A percentile compares a stretch with the other conserved stretches of the same genome.
Conservation (phyloP, 2,113 vertebrate genomes). For the Alligator sinensis region DNA sequence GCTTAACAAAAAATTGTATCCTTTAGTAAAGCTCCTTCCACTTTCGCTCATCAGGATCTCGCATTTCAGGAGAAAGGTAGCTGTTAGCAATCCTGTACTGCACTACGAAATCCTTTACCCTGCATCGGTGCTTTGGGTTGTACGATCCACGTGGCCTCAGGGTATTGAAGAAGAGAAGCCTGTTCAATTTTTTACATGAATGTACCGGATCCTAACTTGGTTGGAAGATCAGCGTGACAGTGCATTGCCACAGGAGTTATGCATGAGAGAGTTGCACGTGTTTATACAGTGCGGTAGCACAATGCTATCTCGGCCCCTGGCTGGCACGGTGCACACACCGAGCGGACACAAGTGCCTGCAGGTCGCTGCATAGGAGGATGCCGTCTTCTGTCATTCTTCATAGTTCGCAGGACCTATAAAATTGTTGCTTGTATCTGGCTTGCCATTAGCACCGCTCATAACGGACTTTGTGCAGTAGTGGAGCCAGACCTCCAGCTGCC, state of each 20-base stretch:
- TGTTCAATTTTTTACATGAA: neutral
- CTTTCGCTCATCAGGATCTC: neutral
- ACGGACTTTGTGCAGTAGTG: neutral
- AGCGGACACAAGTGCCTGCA: too few relatives aligned
- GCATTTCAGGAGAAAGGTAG: neutral
- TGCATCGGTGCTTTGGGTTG: neutral
- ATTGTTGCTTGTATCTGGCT: neutral
- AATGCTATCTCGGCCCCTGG: too few relatives aligned
- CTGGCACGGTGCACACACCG: neutral
- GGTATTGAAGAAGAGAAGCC: neutral
- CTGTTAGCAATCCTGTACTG: neutral
- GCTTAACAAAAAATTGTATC: neutral
- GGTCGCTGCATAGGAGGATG: neutral
- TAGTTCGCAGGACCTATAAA: neutral
- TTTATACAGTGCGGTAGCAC: neutral
- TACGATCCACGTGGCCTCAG: neutral
- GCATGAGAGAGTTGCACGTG: neutral
- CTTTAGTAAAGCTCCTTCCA: neutral
- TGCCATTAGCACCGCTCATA: neutral
- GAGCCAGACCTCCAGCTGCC: neutral
- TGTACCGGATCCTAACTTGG: neutral
- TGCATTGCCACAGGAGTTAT: neutral
- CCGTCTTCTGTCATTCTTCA: neutral
- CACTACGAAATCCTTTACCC: neutral
- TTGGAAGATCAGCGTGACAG: neutral